These are phyloP conservation scores for Spodoptera litura DNA, from an alignment of 1,140 invertebrate genomes.

Conservation along the genomic window DNA sequence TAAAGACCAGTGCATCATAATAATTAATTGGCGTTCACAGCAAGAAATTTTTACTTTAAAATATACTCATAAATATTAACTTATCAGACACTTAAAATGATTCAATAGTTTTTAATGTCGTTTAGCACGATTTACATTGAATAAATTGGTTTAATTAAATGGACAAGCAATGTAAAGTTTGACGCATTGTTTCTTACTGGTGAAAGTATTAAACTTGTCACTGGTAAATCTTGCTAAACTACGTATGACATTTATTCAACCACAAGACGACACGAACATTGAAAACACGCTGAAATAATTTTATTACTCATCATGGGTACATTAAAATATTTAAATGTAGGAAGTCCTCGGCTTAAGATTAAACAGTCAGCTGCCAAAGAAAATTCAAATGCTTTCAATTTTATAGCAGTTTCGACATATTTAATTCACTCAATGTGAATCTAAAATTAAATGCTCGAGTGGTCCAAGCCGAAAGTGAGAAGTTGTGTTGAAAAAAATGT, in stretches of 20 bases:
- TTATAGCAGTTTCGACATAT: constrained; percentile 30
- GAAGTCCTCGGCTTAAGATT: background rate
- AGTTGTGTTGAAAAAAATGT: background rate
- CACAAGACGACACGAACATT: background rate
- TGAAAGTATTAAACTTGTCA: background rate
- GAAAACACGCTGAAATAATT: background rate
- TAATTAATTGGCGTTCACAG: background rate
- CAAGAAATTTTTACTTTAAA: background rate
- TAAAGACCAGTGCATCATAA: no score
- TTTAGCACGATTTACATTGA: background rate
- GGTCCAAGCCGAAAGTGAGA: background rate
- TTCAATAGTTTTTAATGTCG: background rate
- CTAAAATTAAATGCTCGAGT: constrained; percentile 15
- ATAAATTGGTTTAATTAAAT: background rate
- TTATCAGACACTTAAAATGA: background rate
- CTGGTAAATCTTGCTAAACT: background rate
- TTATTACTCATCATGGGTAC: background rate
- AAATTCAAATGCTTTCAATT: constrained; percentile 18
- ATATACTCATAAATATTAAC: constrained; percentile 12
- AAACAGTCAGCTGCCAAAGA: background rate
- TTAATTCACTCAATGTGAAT: constrained; percentile 19
- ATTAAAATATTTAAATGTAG: constrained; percentile 1
- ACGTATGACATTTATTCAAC: background rate
- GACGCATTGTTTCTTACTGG: no score
- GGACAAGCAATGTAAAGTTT: background rate